These are phyloP conservation scores for Ichneumoninae sp. DNA, from an alignment of 2,888 invertebrate species.

Conservation along the genomic window DNA sequence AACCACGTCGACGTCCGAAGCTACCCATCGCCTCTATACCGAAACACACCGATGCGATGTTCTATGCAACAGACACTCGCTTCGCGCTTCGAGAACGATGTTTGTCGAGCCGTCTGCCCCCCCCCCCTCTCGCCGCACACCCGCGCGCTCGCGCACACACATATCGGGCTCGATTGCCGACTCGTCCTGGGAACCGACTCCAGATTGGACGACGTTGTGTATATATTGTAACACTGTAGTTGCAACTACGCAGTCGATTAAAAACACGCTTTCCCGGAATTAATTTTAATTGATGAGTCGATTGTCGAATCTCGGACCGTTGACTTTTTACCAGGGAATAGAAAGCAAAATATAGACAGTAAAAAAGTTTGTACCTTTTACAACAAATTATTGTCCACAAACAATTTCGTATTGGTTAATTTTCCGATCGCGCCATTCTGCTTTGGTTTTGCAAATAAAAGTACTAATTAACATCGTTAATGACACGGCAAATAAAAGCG, in stretches of 20 bases:
- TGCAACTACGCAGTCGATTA: conserved; percentile 41
- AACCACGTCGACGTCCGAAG: not conserved
- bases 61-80: conserved; percentile 29
- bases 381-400: too few relatives aligned
- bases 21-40: conserved; percentile 14
- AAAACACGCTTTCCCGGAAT: conserved; percentile 4
- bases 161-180: conserved; percentile 8
- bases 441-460: too few relatives aligned
- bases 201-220: conserved; percentile 37
- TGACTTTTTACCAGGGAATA: not conserved
- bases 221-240: conserved; percentile 28
- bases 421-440: too few relatives aligned
- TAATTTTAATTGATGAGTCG: not conserved
- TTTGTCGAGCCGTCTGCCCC: conserved; percentile 65
- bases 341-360: not conserved
- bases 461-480: too few relatives aligned
- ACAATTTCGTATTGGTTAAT: too few relatives aligned
- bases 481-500: too few relatives aligned
- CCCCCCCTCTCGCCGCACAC: conserved; percentile 33
- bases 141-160: conserved; percentile 46
- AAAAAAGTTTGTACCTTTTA: too few relatives aligned
- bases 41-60: conserved; percentile 36
- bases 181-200: conserved; percentile 56
- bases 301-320: not conserved
- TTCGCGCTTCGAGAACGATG: conserved; percentile 50